Conservation (phyloP, 2,888 invertebrate genomes). For the Leptura quadrifasciata region DNA sequence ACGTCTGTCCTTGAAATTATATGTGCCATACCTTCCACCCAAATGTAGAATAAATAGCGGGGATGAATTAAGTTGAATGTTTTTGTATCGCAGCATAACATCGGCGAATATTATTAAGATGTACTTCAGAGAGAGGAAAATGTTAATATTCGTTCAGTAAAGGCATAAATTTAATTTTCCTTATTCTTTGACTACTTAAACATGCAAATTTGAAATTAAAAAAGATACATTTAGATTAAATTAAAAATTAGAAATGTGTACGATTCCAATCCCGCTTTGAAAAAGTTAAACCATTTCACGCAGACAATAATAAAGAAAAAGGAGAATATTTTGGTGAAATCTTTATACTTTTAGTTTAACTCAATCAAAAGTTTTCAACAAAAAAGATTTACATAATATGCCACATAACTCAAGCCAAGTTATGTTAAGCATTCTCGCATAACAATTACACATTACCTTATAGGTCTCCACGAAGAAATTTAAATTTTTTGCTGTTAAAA, state of each 20-base stretch:
- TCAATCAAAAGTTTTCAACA: constrained; percentile 37
- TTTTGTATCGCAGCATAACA: too few species aligned
- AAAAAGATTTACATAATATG: constrained; percentile 39
- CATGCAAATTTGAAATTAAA: not conserved
- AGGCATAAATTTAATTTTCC: too few species aligned
- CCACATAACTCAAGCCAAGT: constrained; percentile 29
- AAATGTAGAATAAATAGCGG: too few species aligned
- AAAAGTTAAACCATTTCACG: constrained; percentile 12
- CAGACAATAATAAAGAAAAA: constrained; percentile 25
- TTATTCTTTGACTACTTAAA: not conserved
- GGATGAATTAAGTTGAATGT: too few species aligned
- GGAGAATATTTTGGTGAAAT: constrained; percentile 21
- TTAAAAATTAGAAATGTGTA: constrained; percentile 21
- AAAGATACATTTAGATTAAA: not conserved
- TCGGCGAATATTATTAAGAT: too few species aligned
- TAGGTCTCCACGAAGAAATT: not conserved
- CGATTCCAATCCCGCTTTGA: constrained; percentile 15
- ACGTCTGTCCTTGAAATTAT: too few species aligned
- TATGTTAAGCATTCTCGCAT: constrained; percentile 28
- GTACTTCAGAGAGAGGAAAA: too few species aligned
- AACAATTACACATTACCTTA: constrained; percentile 10
- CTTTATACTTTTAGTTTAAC: constrained; percentile 30
- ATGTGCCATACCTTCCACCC: too few species aligned
- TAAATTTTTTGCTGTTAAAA: not conserved
- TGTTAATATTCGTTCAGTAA: too few species aligned